Percentiles rank a stretch among this genome's conserved stretches.
Conservation (phyloP, 2,888 invertebrate genomes). For the Belgica antarctica region DNA sequence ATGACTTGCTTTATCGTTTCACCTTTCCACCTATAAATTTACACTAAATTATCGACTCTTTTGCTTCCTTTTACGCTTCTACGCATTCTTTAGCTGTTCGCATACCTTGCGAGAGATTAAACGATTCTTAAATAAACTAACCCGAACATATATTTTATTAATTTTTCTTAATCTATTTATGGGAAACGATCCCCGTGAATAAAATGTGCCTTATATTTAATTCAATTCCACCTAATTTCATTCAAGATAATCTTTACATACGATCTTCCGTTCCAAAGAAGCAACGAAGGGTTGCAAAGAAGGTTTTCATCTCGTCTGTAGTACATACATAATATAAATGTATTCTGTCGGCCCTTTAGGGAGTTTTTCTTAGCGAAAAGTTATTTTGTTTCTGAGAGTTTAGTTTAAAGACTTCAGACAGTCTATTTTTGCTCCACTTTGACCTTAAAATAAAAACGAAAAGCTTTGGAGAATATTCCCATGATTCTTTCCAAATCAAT, state of each 20-base stretch:
- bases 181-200: constrained; percentile 33
- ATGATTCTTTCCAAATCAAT: constrained; percentile 2
- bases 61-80: background rate
- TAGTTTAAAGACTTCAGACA: constrained; percentile 3
- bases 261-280: constrained; percentile 33
- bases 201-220: constrained; percentile 40
- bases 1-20: too few relatives aligned
- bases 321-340: constrained; percentile 31
- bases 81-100: background rate
- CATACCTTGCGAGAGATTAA: background rate
- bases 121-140: background rate
- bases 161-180: constrained; percentile 42
- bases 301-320: constrained; percentile 5
- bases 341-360: constrained; percentile 27
- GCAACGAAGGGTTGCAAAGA: constrained; percentile 2
- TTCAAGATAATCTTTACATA: constrained; percentile 43
- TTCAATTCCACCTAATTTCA: constrained; percentile 43
- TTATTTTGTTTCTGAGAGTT: constrained; percentile 15
- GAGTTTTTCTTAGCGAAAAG: background rate
- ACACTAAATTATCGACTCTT: too few relatives aligned
- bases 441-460: too few relatives aligned
- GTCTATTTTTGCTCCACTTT: background rate
- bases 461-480: too few relatives aligned
- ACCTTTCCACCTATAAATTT: too few relatives aligned
- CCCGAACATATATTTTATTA: constrained; percentile 24